These are phyloP conservation scores for Syngnathus floridae DNA, from an alignment of 2,113 vertebrate genomes.

Conservation along the genomic window DNA sequence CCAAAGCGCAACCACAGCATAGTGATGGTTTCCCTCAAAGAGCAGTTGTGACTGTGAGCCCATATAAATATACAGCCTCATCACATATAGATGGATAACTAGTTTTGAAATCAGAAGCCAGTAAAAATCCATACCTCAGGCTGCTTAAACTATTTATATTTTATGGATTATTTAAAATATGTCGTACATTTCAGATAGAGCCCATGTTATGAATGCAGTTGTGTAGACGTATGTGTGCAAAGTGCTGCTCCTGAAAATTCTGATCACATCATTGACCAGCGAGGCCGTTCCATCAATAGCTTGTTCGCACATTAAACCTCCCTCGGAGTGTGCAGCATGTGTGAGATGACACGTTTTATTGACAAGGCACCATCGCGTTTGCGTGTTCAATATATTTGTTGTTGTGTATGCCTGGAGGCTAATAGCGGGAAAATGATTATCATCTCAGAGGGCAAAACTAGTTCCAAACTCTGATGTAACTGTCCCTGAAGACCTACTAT, in stretches of 20 bases:
- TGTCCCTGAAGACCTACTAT: not conserved
- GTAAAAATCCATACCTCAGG: too few species aligned
- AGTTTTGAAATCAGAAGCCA: too few species aligned
- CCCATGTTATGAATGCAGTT: not conserved
- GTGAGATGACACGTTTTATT: slow-evolving; percentile 7
- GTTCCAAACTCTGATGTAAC: slow-evolving; percentile 8
- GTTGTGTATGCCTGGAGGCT: not conserved
- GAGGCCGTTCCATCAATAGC: slow-evolving; percentile 17
- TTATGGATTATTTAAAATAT: too few species aligned
- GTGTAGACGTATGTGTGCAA: not conserved
- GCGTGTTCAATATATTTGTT: not conserved
- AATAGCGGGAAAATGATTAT: slow-evolving; percentile 11
- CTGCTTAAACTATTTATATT: too few species aligned
- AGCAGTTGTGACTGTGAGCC: too few species aligned
- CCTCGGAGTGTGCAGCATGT: not conserved
- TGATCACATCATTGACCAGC: slow-evolving; percentile 14
- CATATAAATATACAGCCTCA: too few species aligned
- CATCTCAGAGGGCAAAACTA: slow-evolving; percentile 18
- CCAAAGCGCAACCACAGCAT: too few species aligned
- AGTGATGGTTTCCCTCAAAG: too few species aligned
- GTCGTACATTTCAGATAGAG: not conserved
- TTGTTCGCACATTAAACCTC: not conserved
- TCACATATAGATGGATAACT: too few species aligned
- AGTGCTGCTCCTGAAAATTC: not conserved
- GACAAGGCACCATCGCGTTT: not conserved